Percentiles rank a stretch among this genome's conserved stretches.
These are phyloP conservation scores for Zapus hudsonius DNA, from an alignment of 2,113 vertebrate species.

Conservation along the genomic window DNA sequence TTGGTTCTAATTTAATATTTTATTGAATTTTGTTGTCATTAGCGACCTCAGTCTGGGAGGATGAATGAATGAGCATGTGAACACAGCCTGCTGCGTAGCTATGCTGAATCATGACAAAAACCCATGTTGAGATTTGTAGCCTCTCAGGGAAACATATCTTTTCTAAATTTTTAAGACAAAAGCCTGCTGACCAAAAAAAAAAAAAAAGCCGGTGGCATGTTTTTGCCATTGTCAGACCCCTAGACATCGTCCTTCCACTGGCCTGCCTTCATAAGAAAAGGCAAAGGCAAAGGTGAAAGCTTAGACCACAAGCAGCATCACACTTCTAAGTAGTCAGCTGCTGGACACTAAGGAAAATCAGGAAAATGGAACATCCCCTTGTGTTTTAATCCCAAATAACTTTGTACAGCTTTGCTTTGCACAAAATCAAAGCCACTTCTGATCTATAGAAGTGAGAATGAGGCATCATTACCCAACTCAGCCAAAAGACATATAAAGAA, in stretches of 20 bases:
- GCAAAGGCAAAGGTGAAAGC: background rate
- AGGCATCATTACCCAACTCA: background rate
- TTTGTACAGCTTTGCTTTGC: background rate
- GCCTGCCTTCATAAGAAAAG: background rate
- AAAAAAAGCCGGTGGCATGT: background rate
- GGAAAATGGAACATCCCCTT: background rate
- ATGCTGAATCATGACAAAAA: background rate
- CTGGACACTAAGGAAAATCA: background rate
- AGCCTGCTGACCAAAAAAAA: background rate
- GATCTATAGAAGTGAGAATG: background rate
- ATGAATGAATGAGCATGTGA: background rate
- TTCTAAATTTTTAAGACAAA: background rate
- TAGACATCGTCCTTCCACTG: background rate
- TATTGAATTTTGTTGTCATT: slow-evolving; percentile 13
- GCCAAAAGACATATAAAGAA: background rate
- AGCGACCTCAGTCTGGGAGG: background rate
- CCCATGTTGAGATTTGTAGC: background rate
- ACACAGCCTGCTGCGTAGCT: background rate
- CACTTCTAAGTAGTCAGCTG: background rate
- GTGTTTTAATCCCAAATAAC: background rate
- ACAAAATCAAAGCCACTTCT: background rate
- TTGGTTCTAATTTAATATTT: slow-evolving; percentile 14
- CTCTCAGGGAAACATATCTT: background rate
- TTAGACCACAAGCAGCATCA: background rate
- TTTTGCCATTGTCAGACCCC: background rate